Base-by-base conservation (phyloP, 2,797 vertebrate species). In the Hyperoplus lanceolatus region DNA sequence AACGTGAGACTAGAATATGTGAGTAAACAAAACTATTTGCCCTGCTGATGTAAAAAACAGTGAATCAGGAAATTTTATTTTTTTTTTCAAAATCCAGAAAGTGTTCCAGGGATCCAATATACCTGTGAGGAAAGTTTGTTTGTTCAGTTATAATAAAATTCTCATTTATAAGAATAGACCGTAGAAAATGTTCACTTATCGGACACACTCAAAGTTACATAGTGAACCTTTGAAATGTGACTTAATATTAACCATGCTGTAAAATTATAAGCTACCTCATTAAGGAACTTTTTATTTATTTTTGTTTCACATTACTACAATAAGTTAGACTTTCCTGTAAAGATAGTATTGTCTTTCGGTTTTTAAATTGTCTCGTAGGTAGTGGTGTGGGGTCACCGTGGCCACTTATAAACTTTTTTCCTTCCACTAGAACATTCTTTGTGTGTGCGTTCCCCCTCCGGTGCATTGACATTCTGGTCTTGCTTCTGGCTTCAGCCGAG, bases 401-500 rank as follows among this genome's bases (percentile, higher is more conserved):
- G 82, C 86, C 88, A 89, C 91, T 93, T 94, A 84, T 84, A 85
- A 94, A 93, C 88, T 91, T 92, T 92, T 29, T 90, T 77, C 86
- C 77, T 87, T 77, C 89, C 85, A 77, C 86, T 84, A 88, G 84
- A 83, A 79, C 88, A 81, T 88, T 86, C 90, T 91, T 91, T 91
- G 87, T 92, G 89, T 85, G 82, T 90, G 86, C 71, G 79, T 89
- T 79, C 85, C 83, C 75, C 85, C 88, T 51, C 81, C 59, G 69
- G 87, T 87, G 85, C 90, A 96, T 95, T 96, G 92, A 95, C 94
- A 96, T 96, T 96, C 95, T 92, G 91, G 94, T 94, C 94, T 92
- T 94, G 94, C 94, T 85, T 90, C 92, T 91, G 90, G 94, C 92
- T 90, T 92, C 87, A 94, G 89, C 93, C 91, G 93, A 89, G 84